Evolutionary conservation across 2,113 vertebrate genomes (phyloP).

Genomic region (Diadophis punctatus): DNA sequence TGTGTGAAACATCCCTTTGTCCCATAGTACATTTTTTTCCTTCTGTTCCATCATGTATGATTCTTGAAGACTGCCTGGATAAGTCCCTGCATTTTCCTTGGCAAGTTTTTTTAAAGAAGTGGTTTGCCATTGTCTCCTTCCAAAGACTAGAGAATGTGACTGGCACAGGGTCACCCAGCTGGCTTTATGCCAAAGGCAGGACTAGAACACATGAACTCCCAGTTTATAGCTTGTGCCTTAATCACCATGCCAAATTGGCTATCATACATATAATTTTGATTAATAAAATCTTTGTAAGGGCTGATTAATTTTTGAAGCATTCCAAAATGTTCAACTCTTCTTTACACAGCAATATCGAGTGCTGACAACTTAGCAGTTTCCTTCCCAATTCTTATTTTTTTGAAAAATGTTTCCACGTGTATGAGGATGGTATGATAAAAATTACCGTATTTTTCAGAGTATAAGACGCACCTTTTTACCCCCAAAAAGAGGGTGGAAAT

Average conservation of each 20-base stretch:
- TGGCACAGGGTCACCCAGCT: background rate
- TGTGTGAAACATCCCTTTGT: background rate
- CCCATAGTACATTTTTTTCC: background rate
- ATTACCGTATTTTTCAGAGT: too few relatives aligned
- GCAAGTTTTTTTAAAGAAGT: background rate
- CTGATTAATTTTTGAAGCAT: background rate
- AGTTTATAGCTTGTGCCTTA: background rate
- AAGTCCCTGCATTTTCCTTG: background rate
- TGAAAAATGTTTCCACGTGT: background rate
- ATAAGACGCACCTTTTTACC: too few relatives aligned
- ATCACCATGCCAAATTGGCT: background rate
- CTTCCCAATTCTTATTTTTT: background rate
- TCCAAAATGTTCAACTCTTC: background rate
- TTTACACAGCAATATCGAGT: background rate
- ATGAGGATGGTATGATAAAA: background rate
- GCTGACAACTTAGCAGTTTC: background rate
- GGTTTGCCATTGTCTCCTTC: background rate
- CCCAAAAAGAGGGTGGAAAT: too few relatives aligned
- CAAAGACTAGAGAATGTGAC: background rate
- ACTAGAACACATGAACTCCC: background rate
- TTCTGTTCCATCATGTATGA: background rate
- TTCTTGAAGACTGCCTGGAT: background rate
- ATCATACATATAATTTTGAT: background rate
- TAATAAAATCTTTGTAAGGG: background rate
- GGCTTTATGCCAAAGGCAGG: background rate